Base-by-base conservation (phyloP, 2,888 invertebrate species). In the Lutraria lutraria region DNA sequence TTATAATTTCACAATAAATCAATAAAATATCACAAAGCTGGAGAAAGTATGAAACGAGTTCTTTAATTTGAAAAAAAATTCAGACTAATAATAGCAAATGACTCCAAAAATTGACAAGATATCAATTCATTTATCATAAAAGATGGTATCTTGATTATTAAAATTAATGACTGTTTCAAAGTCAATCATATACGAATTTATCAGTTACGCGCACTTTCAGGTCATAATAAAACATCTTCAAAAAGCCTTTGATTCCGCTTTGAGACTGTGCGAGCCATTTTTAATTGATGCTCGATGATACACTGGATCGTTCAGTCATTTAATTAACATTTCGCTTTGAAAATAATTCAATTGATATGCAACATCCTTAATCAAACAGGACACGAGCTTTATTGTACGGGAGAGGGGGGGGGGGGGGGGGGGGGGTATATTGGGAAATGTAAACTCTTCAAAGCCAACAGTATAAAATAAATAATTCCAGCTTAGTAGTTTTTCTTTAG, bases 81-180 rank as follows among this genome's bases (percentile, higher is more conserved):
- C 76, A 76, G 76, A 76, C 76, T 34, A 76, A 76, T 76, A 21
- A 34, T 81, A 81, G 54, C 81, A 52, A 81, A 81, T 81, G 53
- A 54, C 54, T 52, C 54, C 81, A 34, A 25, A 52, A 85, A 79
- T 16, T 54, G 79, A 85, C 76, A 85, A 83, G 72, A 83, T 83
- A 83, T 83, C 72, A 29, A 34, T 72, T 52, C 43, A 83, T 43
- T 72, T 43, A 83, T 83, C 43, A 52, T 25, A 83, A 68, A n/a
- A 68, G 72, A 72, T 83, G 13, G 21, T 83, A 83, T 72, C 83
- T 53, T 76, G 52, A 12, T 68, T 72, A 53, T 54, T 43, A 72
- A 83, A 72, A 85, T 85, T 79, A 85, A 85, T 85, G 85, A 25
- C 53, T n/a, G 53, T 79, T 54, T 85, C 79, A 85, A 79, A 54